These are phyloP conservation scores for Epizoanthus scotinus DNA, from an alignment of 92 coral and sea anemone genomes.

Conservation along the genomic window DNA sequence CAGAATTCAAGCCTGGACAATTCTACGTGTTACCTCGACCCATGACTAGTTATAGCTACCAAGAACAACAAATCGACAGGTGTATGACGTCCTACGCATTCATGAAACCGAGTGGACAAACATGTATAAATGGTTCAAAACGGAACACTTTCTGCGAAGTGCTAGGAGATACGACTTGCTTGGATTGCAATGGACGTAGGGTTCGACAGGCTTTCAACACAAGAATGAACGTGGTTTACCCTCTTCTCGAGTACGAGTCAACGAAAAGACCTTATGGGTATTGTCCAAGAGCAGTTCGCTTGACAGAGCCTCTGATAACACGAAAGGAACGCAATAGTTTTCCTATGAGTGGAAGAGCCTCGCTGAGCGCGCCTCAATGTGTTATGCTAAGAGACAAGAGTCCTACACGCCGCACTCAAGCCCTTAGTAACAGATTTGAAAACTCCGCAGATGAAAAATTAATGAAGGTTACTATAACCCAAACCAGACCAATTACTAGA, in stretches of 20 bases:
- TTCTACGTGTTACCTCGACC: conserved; percentile 51
- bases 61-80: not conserved
- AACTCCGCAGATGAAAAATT: not conserved
- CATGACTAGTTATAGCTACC: conserved; percentile 39
- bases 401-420: no score
- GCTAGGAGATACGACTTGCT: conserved; percentile 58
- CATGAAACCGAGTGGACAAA: conserved; percentile 43
- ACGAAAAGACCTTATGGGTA: conserved; percentile 76
- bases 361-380: conserved; percentile 2
- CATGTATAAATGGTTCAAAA: conserved; percentile 41
- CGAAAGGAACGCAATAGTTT: not conserved
- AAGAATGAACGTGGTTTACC: conserved; percentile 59
- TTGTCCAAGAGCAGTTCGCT: conserved; percentile 70
- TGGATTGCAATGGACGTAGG: conserved; percentile 69
- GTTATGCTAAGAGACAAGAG: not conserved
- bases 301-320: conserved; percentile 71
- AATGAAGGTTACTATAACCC: not conserved
- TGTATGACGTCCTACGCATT: conserved; percentile 28
- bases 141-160: conserved; percentile 76
- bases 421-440: not conserved
- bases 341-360: conserved; percentile 17
- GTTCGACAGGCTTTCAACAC: conserved; percentile 54
- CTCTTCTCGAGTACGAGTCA: conserved; percentile 63
- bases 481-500: conserved; percentile 11
- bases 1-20: conserved; percentile 69